Evolutionary conservation across 2,888 invertebrate species (phyloP), one percentile per base, ranked within the genome.

Genomic region (Shargacucullia verbasci): DNA sequence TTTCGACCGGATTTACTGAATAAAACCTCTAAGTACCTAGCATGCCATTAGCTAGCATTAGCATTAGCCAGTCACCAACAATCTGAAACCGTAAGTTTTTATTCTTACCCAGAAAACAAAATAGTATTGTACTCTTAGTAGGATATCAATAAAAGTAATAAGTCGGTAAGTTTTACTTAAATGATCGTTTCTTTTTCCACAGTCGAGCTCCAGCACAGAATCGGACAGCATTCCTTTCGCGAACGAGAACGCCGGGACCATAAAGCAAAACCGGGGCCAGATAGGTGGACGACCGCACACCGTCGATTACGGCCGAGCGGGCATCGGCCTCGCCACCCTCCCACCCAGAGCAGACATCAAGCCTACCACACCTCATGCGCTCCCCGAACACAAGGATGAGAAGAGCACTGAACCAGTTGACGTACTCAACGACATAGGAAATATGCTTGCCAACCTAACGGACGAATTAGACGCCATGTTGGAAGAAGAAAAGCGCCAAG

Each of bases 401-500:
- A 92, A 94, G 59, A 94, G 93, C 75, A 87, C 95, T 69, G 95
- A 96, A 73, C 96, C 97, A 0, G 97, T 95, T 11, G 98, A 98
- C 89, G 98, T 98, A 35, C 95, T 99, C 61, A 98, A 98, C 88
- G 99, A 99, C 89, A 99, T 99, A 83, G 99, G 99, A 52, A 98
- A 98, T 93, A 99, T 99, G 99, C 95, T 99, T 78, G 99, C 99
- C 83, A 99, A 98, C 94, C 95, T 99, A 56, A 99, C 99, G 3
- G 98, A 99, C 86, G 99, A 99, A 94, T 95, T 99, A 75, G 99
- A 99, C 92, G 99, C 99, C 85, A 99, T 99, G 98, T 94, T 99
- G 79, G 98, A 98, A 92, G 98, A 98, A 90, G 98, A 98, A 87
- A 98, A 98, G 91, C 96, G 97, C 72, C 97, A 97, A 87, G 97